Evolutionary conservation across 1,140 invertebrate genomes (phyloP), one percentile per base, ranked within the genome.

Genomic region (Hyposmocoma kahamanoa): DNA sequence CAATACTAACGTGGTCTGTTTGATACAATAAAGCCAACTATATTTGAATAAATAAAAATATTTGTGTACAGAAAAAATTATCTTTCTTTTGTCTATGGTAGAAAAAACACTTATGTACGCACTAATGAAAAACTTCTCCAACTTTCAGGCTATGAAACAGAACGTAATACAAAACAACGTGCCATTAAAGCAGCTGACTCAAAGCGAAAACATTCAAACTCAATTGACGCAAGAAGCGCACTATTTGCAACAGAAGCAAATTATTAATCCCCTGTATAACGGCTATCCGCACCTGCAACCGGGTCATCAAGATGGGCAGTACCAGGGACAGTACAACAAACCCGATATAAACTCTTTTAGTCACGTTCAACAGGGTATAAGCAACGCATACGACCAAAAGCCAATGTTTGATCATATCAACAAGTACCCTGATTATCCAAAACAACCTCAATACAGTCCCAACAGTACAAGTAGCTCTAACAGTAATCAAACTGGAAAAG

Each of bases 121-220:
- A n/a, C n/a, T n/a, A n/a, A n/a, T n/a, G n/a, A 68, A 63, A n/a
- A n/a, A n/a, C n/a, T n/a, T n/a, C n/a, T 42, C 13, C 22, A 43
- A 24, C 61, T 80, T 81, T 11, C 72, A 87, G 86, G 77, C 75
- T 32, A 72, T 86, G 67, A 87, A 87, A 48, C 84, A 87, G 49
- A 87, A 84, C 66, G 72, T 70, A 53, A 67, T 76, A 62, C 84
- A 86, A 73, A 86, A 85, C 55, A 86, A 83, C 51, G 71, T 84
- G 71, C 84, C 83, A 77, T 84, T 86, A 64, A 87, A 87, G 71
- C 83, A 85, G 47, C 62, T 80, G 42, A 86, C 81, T 19, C 86
- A 87, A 63, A 78, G 67, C 28, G 86, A 87, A 21, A 83, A 79
- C 41, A 82, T 86, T 47, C 79, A 84, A 59, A 79, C 66, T 48